phyloP scores from a whole-genome alignment of 2,113 vertebrate species.

The Platichthys stellatus region DNA sequence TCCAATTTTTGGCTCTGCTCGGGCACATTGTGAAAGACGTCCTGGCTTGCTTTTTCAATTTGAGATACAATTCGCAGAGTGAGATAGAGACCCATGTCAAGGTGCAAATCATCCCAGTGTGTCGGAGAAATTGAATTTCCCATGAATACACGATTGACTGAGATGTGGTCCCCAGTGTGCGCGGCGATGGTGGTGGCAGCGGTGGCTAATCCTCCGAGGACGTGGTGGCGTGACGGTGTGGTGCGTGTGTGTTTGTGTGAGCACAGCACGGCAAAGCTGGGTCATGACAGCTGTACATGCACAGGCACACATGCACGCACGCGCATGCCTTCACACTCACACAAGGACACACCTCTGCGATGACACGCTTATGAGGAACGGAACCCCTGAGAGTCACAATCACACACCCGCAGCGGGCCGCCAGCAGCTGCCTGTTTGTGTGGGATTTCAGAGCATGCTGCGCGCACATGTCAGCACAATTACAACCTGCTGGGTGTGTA shows the following conservation, averaged over 20 bases:
- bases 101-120: conserved; percentile 64
- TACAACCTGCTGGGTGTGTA: conserved; percentile 54
- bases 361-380: conserved; percentile 45
- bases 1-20: conserved; percentile 33
- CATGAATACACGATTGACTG: conserved; percentile 76
- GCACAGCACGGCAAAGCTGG: neutral
- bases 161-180: conserved; percentile 60
- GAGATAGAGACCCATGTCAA: conserved; percentile 60
- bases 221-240: neutral
- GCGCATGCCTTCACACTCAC: conserved; percentile 20
- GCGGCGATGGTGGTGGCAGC: neutral
- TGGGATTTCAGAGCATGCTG: conserved; percentile 51
- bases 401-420: conserved; percentile 37
- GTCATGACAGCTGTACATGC: conserved; percentile 43
- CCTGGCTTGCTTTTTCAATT: conserved; percentile 75
- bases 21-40: conserved; percentile 52
- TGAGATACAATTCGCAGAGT: conserved; percentile 63
- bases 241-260: neutral
- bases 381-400: conserved; percentile 57
- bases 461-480: conserved; percentile 42
- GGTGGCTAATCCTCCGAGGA: conserved; percentile 57
- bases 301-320: conserved; percentile 4
- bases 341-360: conserved; percentile 49
- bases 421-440: conserved; percentile 59
- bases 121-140: conserved; percentile 73